Evolutionary conservation across 2,113 vertebrate genomes (phyloP), one percentile per base, ranked within the genome.

Genomic region (Rynchops niger): DNA sequence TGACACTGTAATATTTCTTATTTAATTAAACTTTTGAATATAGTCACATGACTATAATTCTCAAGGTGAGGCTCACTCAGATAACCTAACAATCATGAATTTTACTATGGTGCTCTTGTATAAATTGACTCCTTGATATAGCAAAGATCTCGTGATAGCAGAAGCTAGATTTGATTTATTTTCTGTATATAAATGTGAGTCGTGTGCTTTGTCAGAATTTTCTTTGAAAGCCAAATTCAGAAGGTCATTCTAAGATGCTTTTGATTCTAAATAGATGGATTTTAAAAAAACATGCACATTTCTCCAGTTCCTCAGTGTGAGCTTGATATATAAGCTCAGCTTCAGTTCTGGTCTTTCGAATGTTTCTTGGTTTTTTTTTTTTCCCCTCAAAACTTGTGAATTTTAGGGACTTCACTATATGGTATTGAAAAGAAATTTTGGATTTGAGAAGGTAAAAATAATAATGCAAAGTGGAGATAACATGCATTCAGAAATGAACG

Each of bases 401-500:
- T 29, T 45, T 80, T 65, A 30, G 36, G 52, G 26, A n/a, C 25
- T 61, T 53, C 5, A 7, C 23, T 38, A 4, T 50, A 15, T 34
- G 16, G 52, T 66, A 34, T 9, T 20, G 6, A 47, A 86, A 59
- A 72, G 4, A 78, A 36, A 36, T 25, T 34, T 43, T 12, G 26
- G 7, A 1, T 38, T 72, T 50, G 50, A 38, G 36, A 58, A 52
- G 22, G 45, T 59, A 49, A 15, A 61, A 40, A 59, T 36, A 65
- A 19, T 38, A 43, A 29, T 21, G 36, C 50, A 27, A 56, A 36
- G 14, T 15, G 45, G 26, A 52, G 34, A 52, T 52, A 34, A 32
- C 0, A 0, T 56, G 42, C 58, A 45, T 43, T 43, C 27, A 58
- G 50, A 50, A 65, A 34, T 18, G 6, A 36, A 43, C 0, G 1